These are phyloP conservation scores for Verasper variegatus DNA, from an alignment of 2,113 vertebrate genomes.

Conservation along the genomic window DNA sequence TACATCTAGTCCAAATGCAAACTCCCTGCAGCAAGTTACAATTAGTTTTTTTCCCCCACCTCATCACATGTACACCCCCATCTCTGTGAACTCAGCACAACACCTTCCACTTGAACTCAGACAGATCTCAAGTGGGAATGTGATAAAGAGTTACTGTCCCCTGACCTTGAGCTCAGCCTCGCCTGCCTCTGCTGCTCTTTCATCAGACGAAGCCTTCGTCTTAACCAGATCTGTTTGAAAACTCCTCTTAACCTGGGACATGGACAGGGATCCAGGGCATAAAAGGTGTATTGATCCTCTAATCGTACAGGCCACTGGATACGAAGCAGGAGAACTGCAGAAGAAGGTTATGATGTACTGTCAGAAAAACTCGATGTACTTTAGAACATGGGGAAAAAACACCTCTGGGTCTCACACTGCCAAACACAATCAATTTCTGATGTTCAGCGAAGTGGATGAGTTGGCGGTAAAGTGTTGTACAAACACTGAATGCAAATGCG, in stretches of 20 bases:
- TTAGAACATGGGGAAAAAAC: constrained; percentile 3
- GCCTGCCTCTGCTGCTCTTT: constrained; percentile 14
- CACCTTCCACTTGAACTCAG: constrained; percentile 17
- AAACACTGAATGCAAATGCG: constrained; percentile 8
- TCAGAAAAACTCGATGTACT: constrained; percentile 23
- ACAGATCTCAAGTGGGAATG: constrained; percentile 23
- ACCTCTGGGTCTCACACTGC: neutral
- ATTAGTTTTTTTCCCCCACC: neutral
- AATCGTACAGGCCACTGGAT: constrained; percentile 41
- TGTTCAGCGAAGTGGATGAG: constrained; percentile 2
- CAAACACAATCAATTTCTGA: constrained; percentile 9
- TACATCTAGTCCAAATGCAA: constrained; percentile 34
- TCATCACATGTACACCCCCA: constrained; percentile 5
- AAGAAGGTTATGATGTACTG: constrained; percentile 11
- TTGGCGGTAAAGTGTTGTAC: neutral
- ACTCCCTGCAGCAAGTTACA: constrained; percentile 17
- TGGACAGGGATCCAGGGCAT: constrained; percentile 10
- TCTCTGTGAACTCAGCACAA: constrained; percentile 4
- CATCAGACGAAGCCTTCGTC: constrained; percentile 7
- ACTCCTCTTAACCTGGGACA: constrained; percentile 26
- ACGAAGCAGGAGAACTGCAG: constrained; percentile 2
- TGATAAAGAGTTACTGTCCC: constrained; percentile 15
- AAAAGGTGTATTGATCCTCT: constrained; percentile 47
- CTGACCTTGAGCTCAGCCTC: constrained; percentile 46
- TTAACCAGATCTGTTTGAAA: constrained; percentile 18